Evolutionary conservation across 2,113 vertebrate species (phyloP).

Genomic region (Chlamydotis undulata): DNA sequence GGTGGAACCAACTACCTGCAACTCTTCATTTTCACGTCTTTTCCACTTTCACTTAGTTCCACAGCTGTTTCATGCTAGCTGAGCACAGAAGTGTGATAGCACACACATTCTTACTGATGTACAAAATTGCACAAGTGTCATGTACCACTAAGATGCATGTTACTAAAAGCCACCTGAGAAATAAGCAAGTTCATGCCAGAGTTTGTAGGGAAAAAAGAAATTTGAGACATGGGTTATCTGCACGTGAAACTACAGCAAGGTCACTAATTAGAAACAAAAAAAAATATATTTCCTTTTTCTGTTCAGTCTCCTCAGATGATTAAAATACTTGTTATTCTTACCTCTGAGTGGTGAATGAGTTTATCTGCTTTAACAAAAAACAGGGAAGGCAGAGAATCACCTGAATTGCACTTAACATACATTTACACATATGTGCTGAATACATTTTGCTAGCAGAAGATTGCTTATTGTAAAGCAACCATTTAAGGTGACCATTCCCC

Average conservation of each 20-base stretch:
- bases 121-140: background rate
- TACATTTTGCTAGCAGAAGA: background rate
- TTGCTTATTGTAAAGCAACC: background rate
- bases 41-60: background rate
- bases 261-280: background rate
- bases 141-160: background rate
- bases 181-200: background rate
- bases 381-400: background rate
- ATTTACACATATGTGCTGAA: accelerated
- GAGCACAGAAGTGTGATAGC: background rate
- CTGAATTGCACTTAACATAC: background rate
- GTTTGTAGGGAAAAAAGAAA: background rate
- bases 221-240: background rate
- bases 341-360: background rate
- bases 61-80: background rate
- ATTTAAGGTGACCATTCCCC: background rate
- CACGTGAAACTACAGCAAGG: background rate
- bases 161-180: background rate
- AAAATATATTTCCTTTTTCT: background rate
- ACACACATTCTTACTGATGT: background rate
- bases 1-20: background rate
- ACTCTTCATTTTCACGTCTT: background rate
- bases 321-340: background rate
- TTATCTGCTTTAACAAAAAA: background rate
- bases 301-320: background rate